Evolutionary conservation across 1,140 invertebrate genomes (phyloP), one percentile per base, ranked within the genome.

Genomic region (Drosophila serrata): DNA sequence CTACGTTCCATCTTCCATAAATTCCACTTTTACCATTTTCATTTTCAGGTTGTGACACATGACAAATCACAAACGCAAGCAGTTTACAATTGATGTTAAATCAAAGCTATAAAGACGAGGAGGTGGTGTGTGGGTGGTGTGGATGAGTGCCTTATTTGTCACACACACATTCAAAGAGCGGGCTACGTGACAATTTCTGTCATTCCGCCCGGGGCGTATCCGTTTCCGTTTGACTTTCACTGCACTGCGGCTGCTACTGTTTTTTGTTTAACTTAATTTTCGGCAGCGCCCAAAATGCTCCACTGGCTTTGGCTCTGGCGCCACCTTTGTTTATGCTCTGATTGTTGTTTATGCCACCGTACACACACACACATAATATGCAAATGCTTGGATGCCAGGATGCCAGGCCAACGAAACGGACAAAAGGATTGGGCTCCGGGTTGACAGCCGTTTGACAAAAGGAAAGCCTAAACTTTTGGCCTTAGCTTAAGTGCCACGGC

Each of bases 71-170:
- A 78, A 69, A 62, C 75, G 75, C 75, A 79, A 63, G 68, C 75
- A 81, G 73, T 60, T 81, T 53, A 77, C 73, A 81, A 82, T 86
- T 85, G 78, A 75, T 87, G 79, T 72, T 73, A 65, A 87, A 87
- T 88, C 70, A 87, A 88, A 76, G 81, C 81, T 82, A 73, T 75
- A 82, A 69, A 75, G 56, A 75, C 51, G 60, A 6, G 27, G 46
- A 37, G 60, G 39, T 35, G 56, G 37, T 39, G 40, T 42, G 40
- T 31, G 15, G 24, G 15, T 42, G 31, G 37, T 57, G 17, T 49
- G 42, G 57, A 63, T 27, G 55, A 68, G 64, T 24, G 15, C 33
- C 53, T 33, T 72, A 72, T 72, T 72, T 72, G 65, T 72, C 73
- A 76, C 53, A 49, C 53, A 49, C 55, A 75, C 58, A 70, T 59